Conservation (phyloP, 2,797 vertebrate species). For the Syngnathus rostellatus region DNA sequence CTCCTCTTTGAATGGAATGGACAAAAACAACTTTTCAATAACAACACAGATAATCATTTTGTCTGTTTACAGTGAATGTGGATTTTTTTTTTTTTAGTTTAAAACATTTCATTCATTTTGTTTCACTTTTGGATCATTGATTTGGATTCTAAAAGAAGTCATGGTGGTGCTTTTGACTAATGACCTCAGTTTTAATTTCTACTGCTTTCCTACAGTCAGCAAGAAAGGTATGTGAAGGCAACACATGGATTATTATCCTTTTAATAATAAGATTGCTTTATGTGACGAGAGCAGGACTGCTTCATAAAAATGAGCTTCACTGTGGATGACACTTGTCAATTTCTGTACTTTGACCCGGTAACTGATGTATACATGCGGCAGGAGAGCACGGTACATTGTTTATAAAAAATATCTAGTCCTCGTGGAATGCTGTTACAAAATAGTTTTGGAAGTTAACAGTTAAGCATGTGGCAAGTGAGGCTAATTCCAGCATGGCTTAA, state of each 20-base stretch:
- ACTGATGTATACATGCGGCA: neutral
- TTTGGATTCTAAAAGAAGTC: constrained; percentile 4
- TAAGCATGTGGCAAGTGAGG: constrained; percentile 23
- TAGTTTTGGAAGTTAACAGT: constrained; percentile 28
- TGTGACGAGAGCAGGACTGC: neutral
- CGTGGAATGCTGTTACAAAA: constrained; percentile 28
- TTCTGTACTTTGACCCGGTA: neutral
- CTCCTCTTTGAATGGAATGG: constrained; percentile 20
- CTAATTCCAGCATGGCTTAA: constrained; percentile 41
- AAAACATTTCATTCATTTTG: constrained; percentile 10
- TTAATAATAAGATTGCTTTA: constrained; percentile 15
- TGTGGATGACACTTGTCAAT: neutral
- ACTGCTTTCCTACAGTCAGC: constrained; percentile 71
- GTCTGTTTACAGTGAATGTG: neutral
- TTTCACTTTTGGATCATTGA: constrained; percentile 13
- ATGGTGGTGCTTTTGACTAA: constrained; percentile 78
- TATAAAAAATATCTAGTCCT: neutral
- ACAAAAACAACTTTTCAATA: constrained; percentile 48
- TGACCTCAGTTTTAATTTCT: constrained; percentile 52
- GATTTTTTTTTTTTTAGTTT: neutral
- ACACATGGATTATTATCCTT: neutral
- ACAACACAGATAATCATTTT: constrained; percentile 27
- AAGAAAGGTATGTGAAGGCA: constrained; percentile 74
- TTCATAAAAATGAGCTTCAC: neutral
- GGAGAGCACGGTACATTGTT: neutral